These are phyloP conservation scores for Ophion costatus DNA, from an alignment of 2,888 invertebrate species.

Conservation along the genomic window DNA sequence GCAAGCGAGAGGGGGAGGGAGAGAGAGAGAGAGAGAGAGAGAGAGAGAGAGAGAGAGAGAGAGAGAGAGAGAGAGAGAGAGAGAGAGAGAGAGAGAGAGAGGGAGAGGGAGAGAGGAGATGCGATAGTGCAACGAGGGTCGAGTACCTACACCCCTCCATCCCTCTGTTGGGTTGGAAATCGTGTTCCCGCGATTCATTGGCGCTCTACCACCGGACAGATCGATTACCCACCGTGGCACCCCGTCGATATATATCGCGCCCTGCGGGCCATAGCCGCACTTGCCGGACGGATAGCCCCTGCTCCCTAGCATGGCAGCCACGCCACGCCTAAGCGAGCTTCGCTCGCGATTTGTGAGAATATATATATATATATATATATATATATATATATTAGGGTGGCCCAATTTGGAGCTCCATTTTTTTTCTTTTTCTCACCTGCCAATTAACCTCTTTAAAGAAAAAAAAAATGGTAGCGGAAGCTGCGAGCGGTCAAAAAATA, in stretches of 20 bases:
- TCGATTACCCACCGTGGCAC: slow-evolving; percentile 75
- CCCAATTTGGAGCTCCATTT: too few relatives aligned
- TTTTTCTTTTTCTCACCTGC: too few relatives aligned
- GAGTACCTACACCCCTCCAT: slow-evolving; percentile 36
- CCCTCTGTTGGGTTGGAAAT: slow-evolving; percentile 65
- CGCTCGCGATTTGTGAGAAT: slow-evolving; percentile 59
- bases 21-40: too few relatives aligned
- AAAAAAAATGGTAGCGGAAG: too few relatives aligned
- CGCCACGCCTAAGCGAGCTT: slow-evolving; percentile 64
- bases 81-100: too few relatives aligned
- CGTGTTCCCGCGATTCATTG: slow-evolving; percentile 77
- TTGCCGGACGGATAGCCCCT: slow-evolving; percentile 62
- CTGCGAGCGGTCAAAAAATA: too few relatives aligned
- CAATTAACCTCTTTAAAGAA: too few relatives aligned
- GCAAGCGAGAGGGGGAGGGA: too few relatives aligned
- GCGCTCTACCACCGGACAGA: slow-evolving; percentile 75
- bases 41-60: too few relatives aligned
- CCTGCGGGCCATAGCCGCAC: slow-evolving; percentile 56
- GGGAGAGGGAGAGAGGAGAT: too few relatives aligned
- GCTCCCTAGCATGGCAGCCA: not conserved
- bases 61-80: too few relatives aligned
- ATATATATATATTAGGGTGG: too few relatives aligned
- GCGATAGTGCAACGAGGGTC: slow-evolving; percentile 57
- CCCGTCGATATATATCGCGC: slow-evolving; percentile 66
- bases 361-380: not conserved